Evolutionary conservation across 2,113 vertebrate genomes (phyloP).

Genomic region (Cyphomyrus plagiostoma): DNA sequence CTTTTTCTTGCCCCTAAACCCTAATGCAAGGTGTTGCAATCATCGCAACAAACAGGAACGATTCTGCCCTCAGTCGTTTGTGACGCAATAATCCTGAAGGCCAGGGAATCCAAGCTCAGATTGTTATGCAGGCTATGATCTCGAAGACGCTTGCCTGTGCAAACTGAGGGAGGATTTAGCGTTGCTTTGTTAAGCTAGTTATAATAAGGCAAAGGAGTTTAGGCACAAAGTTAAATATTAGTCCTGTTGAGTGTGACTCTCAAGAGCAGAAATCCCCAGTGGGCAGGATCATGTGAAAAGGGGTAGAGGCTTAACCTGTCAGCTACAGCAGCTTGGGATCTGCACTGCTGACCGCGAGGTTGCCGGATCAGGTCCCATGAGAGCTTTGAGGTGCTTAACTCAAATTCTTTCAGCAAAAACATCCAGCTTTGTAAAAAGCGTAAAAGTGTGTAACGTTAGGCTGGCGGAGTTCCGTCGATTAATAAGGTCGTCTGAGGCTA

Average conservation of each 20-base stretch:
- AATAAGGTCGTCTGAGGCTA: not conserved
- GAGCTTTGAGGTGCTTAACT: not conserved
- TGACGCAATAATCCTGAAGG: not conserved
- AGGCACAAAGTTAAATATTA: constrained; percentile 7
- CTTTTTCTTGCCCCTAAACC: not conserved
- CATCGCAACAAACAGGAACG: not conserved
- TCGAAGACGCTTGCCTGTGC: not conserved
- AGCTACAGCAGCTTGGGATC: not conserved
- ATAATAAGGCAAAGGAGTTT: not conserved
- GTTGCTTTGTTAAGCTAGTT: not conserved
- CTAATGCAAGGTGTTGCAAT: not conserved
- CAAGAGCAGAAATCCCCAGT: not conserved
- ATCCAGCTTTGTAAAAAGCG: not conserved
- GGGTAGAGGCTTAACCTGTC: not conserved
- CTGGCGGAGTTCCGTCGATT: not conserved
- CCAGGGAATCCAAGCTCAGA: not conserved
- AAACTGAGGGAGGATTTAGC: not conserved
- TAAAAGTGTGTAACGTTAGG: not conserved
- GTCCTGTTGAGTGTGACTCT: not conserved
- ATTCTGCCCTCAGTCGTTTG: constrained; percentile 1
- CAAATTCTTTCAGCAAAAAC: not conserved
- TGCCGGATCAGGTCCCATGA: not conserved
- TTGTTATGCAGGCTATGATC: not conserved
- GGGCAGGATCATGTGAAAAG: not conserved
- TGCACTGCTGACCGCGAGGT: not conserved